phyloP scores from a whole-genome alignment of 2,888 invertebrate species.

The Lochmaea capreae region DNA sequence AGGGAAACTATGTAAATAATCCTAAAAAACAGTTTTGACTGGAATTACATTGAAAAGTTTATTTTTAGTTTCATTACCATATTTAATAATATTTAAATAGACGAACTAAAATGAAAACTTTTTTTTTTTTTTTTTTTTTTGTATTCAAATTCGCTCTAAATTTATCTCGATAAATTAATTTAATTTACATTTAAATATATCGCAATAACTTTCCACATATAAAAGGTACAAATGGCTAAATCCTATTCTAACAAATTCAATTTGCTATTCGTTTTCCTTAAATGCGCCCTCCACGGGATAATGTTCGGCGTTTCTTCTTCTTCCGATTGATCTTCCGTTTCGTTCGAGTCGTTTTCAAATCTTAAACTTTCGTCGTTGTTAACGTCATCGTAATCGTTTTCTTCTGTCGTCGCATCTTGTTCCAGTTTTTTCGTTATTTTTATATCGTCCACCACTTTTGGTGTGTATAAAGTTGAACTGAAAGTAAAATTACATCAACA shows the following conservation, averaged over 20 bases:
- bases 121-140: background rate
- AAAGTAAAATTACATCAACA: background rate
- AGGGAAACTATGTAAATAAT: too few species aligned
- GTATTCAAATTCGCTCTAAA: slow-evolving; percentile 1
- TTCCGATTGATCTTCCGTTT: slow-evolving; percentile 23
- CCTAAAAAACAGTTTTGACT: too few species aligned
- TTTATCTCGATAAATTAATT: background rate
- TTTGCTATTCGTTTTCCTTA: slow-evolving; percentile 91
- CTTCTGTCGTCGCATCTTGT: slow-evolving; percentile 59
- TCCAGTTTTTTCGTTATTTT: slow-evolving; percentile 64
- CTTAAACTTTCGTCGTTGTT: slow-evolving; percentile 64
- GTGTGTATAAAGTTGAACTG: slow-evolving; percentile 78
- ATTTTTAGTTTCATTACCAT: background rate
- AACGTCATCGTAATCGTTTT: slow-evolving; percentile 56
- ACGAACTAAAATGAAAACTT: background rate
- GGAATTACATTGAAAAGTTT: background rate
- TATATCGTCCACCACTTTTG: slow-evolving; percentile 75
- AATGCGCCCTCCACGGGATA: slow-evolving; percentile 90
- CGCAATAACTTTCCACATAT: background rate
- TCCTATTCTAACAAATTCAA: slow-evolving; percentile 81
- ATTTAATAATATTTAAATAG: slow-evolving; percentile 5
- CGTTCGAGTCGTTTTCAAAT: slow-evolving; percentile 48
- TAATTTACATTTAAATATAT: background rate
- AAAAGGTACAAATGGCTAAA: slow-evolving; percentile 12
- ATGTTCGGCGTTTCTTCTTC: slow-evolving; percentile 75